These are phyloP conservation scores for Pongo pygmaeus DNA, from an alignment of 2,113 vertebrate species.

Conservation along the genomic window DNA sequence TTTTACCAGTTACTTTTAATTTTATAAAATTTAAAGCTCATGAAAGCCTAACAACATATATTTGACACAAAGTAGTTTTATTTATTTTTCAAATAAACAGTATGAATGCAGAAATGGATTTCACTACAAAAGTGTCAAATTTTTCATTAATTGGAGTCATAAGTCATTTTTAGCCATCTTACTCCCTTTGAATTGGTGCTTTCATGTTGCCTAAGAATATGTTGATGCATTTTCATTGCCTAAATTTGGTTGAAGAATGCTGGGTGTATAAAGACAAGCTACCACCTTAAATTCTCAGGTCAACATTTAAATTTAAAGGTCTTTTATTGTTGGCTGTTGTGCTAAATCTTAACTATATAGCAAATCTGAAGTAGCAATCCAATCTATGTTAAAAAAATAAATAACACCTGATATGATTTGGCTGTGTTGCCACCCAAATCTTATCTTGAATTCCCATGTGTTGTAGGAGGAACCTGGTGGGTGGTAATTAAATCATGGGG, in stretches of 20 bases:
- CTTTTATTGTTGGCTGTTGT: not conserved
- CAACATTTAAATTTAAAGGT: not conserved
- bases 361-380: not conserved
- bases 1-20: not conserved
- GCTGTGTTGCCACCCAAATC: too few species aligned
- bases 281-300: not conserved
- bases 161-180: not conserved
- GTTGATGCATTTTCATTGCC: not conserved
- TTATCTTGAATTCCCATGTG: too few species aligned
- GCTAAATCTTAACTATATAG: not conserved
- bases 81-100: slow-evolving; percentile 9
- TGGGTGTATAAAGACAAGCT: not conserved
- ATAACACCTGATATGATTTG: too few species aligned
- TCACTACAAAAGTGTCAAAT: not conserved
- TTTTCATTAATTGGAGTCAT: not conserved
- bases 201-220: not conserved
- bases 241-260: not conserved
- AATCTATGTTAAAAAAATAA: not conserved
- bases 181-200: not conserved
- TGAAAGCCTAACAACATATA: not conserved
- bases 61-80: not conserved
- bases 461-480: too few species aligned
- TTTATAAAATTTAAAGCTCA: not conserved
- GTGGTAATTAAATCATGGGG: too few species aligned
- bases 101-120: slow-evolving; percentile 14